Conservation (phyloP, 2,888 invertebrate genomes). For the Acleris emargana region DNA sequence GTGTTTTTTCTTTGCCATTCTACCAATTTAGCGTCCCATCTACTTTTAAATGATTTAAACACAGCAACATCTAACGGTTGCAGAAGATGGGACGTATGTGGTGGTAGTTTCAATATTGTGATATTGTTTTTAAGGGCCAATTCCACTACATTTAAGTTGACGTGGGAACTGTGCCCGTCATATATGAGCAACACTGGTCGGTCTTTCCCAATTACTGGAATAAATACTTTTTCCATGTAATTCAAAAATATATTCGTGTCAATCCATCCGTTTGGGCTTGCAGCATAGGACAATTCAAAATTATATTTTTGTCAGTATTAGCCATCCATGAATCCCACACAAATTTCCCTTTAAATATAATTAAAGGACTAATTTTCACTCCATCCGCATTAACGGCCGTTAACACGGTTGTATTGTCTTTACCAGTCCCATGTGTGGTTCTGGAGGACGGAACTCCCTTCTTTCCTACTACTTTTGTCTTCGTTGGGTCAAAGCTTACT, state of each 20-base stretch:
- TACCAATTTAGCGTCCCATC: slow-evolving; percentile 10
- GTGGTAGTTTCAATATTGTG: slow-evolving; percentile 46
- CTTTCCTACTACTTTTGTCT: slow-evolving; percentile 37
- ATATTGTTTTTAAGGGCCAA: slow-evolving; percentile 38
- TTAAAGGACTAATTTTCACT: slow-evolving; percentile 39
- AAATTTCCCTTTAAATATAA: slow-evolving; percentile 43
- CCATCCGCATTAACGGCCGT: slow-evolving; percentile 39
- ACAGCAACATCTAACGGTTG: slow-evolving; percentile 43
- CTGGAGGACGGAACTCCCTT: slow-evolving; percentile 28
- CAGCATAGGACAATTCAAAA: slow-evolving; percentile 41
- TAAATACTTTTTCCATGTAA: slow-evolving; percentile 48
- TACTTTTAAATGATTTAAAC: slow-evolving; percentile 10
- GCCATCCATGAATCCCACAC: slow-evolving; percentile 47
- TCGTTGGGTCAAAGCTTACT: slow-evolving; percentile 32
- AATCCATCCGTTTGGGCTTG: slow-evolving; percentile 22
- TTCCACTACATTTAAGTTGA: slow-evolving; percentile 39
- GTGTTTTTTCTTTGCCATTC: slow-evolving; percentile 6
- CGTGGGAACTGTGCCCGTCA: slow-evolving; percentile 49
- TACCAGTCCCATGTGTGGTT: slow-evolving; percentile 33
- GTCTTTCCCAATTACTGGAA: slow-evolving; percentile 46
- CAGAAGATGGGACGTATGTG: slow-evolving; percentile 45
- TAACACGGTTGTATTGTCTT: slow-evolving; percentile 40
- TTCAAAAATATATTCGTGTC: slow-evolving; percentile 47
- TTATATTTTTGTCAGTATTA: slow-evolving; percentile 39
- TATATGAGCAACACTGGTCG: slow-evolving; percentile 50